phyloP scores from a whole-genome alignment of 2,888 invertebrate genomes.

The Julus scanicus region DNA sequence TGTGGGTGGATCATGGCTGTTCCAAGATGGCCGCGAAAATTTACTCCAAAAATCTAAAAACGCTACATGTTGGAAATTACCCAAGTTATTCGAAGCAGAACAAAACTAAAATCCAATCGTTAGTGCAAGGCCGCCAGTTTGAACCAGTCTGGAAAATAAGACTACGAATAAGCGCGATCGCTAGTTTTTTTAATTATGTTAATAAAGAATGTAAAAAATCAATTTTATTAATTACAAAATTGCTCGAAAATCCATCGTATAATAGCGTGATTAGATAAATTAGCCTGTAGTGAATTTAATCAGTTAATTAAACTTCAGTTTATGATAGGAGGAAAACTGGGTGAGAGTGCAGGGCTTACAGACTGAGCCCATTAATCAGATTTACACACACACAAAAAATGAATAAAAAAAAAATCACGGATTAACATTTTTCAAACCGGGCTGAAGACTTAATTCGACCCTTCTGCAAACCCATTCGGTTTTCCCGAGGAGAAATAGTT shows the following conservation, averaged over 20 bases:
- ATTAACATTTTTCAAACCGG: not conserved
- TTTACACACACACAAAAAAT: not conserved
- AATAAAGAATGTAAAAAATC: not conserved
- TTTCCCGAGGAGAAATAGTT: not conserved
- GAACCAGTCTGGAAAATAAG: not conserved
- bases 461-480: not conserved
- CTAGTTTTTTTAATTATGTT: not conserved
- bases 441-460: not conserved
- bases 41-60: too few species aligned
- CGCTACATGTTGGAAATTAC: too few species aligned
- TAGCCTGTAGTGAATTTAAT: slow-evolving; percentile 21
- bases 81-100: too few species aligned
- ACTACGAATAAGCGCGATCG: not conserved
- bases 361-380: not conserved
- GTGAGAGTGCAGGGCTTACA: not conserved
- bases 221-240: slow-evolving; percentile 26
- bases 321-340: not conserved
- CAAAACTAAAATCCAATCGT: too few species aligned
- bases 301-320: slow-evolving; percentile 26
- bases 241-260: slow-evolving; percentile 17
- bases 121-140: not conserved
- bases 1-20: too few species aligned
- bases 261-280: slow-evolving; percentile 16
- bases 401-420: not conserved
- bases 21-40: too few species aligned